Evolutionary conservation across 64 coral and sea anemone genomes (phyloP).

Genomic region (Catalaphyllia jardinei): DNA sequence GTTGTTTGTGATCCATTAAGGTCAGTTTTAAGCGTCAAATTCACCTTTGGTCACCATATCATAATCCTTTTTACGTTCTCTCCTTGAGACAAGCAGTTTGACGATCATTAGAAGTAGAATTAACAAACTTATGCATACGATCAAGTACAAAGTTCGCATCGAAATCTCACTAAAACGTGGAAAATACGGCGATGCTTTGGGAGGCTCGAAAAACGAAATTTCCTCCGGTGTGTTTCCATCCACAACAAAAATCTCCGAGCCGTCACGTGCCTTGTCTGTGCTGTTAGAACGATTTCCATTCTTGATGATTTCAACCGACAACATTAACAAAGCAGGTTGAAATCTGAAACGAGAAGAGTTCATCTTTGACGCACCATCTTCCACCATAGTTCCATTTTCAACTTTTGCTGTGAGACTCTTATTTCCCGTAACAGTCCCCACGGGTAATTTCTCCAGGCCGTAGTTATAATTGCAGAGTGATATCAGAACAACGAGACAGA

Average conservation of each 20-base stretch:
- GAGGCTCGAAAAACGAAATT: conserved; percentile 4
- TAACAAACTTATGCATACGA: conserved; percentile 69
- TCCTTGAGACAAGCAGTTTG: conserved; percentile 66
- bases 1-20: not conserved
- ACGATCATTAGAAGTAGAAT: conserved; percentile 80
- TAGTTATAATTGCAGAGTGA: not conserved
- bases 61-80: conserved; percentile 72
- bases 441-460: not conserved
- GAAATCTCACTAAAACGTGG: conserved; percentile 66
- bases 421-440: not conserved
- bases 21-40: conserved; percentile 72
- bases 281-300: conserved; percentile 26
- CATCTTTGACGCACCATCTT: not conserved
- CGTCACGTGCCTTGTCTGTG: not conserved
- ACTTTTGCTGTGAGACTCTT: not conserved
- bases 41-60: conserved; percentile 91
- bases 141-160: conserved; percentile 78
- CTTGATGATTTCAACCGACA: conserved; percentile 42
- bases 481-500: not conserved
- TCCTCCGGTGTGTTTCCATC: conserved; percentile 16
- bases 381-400: not conserved
- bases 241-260: conserved; percentile 26
- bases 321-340: conserved; percentile 10
- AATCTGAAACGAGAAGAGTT: not conserved
- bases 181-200: conserved; percentile 46